A percentile compares a stretch with the other conserved stretches of the same genome.
phyloP scores from a whole-genome alignment of 2,888 invertebrate species.

The Philhelius pedissequus region DNA sequence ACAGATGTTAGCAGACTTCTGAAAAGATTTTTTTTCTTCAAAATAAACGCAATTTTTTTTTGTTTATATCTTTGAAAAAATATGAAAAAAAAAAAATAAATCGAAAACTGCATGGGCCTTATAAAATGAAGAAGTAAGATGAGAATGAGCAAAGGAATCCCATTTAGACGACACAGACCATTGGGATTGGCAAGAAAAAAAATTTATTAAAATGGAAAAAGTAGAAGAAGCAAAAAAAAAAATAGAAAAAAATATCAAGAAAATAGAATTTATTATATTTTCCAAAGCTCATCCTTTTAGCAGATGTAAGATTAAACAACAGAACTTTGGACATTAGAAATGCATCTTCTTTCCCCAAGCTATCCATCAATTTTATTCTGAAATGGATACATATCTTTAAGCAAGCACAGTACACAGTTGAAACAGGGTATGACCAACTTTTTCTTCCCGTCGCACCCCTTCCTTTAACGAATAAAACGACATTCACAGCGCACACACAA shows the following conservation, averaged over 20 bases:
- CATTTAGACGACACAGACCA: neutral
- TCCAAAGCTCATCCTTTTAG: neutral
- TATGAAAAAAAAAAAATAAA: neutral
- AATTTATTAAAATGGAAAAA: neutral
- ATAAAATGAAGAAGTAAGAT: neutral
- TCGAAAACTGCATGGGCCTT: neutral
- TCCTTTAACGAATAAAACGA: neutral
- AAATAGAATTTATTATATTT: neutral
- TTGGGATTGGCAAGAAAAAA: neutral
- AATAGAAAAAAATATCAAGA: neutral
- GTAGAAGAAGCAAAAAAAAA: neutral
- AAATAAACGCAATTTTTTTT: neutral
- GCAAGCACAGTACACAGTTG: too few relatives aligned
- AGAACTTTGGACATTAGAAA: neutral
- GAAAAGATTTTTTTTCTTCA: neutral
- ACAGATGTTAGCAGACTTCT: neutral
- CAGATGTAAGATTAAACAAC: neutral
- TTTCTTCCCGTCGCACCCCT: neutral
- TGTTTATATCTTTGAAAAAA: neutral
- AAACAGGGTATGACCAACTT: neutral
- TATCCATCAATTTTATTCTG: neutral
- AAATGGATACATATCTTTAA: neutral
- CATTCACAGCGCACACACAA: neutral
- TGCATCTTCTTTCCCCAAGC: neutral
- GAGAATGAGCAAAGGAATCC: neutral